Conservation (phyloP, 2,888 invertebrate genomes). For the Ganaspis brasiliensis region DNA sequence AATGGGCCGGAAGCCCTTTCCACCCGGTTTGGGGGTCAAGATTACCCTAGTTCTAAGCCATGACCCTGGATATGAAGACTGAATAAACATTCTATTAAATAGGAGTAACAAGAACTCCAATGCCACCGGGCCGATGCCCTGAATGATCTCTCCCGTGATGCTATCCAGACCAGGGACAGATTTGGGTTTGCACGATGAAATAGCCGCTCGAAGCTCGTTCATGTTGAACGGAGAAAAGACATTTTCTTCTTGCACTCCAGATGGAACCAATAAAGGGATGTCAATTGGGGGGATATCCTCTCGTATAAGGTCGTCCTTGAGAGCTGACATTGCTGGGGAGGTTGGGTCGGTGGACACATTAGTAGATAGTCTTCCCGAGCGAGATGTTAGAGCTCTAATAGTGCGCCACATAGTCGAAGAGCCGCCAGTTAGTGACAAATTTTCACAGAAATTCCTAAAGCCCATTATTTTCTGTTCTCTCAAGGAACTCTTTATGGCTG, state of each 20-base stretch:
- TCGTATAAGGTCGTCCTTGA: not conserved
- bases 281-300: not conserved
- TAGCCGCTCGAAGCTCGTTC: too few relatives aligned
- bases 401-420: not conserved
- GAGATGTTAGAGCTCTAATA: not conserved
- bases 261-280: not conserved
- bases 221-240: too few relatives aligned
- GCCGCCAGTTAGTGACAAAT: not conserved
- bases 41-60: not conserved
- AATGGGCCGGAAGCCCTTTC: too few relatives aligned
- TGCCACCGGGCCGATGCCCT: not conserved
- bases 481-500: too few relatives aligned
- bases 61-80: not conserved
- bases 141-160: too few relatives aligned
- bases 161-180: not conserved
- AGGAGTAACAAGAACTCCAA: not conserved
- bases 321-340: not conserved
- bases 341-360: not conserved
- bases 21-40: too few relatives aligned
- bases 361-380: not conserved
- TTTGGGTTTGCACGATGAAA: not conserved
- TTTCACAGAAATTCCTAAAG: too few relatives aligned
- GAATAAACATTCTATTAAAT: not conserved
- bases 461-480: too few relatives aligned
- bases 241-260: not conserved